Evolutionary conservation across 1,140 invertebrate species (phyloP).

Genomic region (Cydia splendana): DNA sequence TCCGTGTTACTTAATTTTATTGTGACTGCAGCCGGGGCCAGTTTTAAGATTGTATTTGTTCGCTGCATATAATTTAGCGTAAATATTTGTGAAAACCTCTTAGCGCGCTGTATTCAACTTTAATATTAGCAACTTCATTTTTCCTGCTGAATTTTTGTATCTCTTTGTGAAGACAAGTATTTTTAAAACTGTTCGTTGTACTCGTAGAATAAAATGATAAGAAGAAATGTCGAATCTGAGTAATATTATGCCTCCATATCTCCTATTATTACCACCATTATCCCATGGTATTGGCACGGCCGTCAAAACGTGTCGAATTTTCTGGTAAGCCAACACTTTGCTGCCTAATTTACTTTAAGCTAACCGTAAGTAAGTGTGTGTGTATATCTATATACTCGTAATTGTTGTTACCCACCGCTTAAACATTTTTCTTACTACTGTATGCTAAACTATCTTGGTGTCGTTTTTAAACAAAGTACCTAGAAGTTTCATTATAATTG

Average conservation of each 20-base stretch:
- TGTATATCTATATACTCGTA: too few species aligned
- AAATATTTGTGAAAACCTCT: conserved; percentile 23
- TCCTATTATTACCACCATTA: neutral
- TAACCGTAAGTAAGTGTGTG: neutral
- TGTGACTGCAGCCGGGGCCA: conserved; percentile 24
- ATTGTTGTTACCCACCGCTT: too few species aligned
- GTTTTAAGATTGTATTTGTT: conserved; percentile 29
- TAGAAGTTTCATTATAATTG: too few species aligned
- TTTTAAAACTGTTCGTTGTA: too few species aligned
- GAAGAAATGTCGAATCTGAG: neutral
- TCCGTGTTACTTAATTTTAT: conserved; percentile 32
- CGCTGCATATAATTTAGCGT: conserved; percentile 30
- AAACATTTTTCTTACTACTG: too few species aligned
- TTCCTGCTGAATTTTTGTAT: neutral
- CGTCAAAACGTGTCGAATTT: neutral
- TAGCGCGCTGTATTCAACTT: neutral
- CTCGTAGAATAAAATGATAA: too few species aligned
- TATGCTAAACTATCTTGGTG: too few species aligned
- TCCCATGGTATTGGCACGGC: neutral
- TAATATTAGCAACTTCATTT: neutral
- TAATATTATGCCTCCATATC: neutral
- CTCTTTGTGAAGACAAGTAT: neutral
- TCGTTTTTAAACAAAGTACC: too few species aligned
- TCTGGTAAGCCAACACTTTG: neutral
- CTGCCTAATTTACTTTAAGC: neutral